Evolutionary conservation across 1,140 invertebrate genomes (phyloP), one percentile per base, ranked within the genome.

Genomic region (Hylaeus volcanicus): DNA sequence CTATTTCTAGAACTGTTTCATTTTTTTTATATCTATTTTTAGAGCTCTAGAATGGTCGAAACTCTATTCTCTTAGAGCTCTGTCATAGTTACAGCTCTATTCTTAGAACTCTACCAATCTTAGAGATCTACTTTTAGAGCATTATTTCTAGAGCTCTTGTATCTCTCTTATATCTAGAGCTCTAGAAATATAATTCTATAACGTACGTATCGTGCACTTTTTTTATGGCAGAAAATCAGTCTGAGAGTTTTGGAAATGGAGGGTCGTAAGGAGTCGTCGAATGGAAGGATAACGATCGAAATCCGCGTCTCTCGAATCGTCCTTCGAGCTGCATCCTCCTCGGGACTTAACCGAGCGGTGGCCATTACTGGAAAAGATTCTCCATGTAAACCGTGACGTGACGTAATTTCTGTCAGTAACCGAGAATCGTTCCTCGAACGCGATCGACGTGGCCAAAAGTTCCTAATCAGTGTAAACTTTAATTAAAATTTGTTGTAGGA

Each of bases 281-380:
- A 11, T 55, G 48, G 66, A 56, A 39, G 55, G 64, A 65, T 53
- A 51, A 65, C 14, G 55, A 66, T 37, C 64, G 66, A 76, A 65
- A 84, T 85, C 82, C 76, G 72, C 83, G 75, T 79, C 76, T 85
- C 83, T 71, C 83, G 82, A 85, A 72, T 85, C 73, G 83, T 85
- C 84, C 84, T 74, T 81, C 83, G 84, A 86, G 84, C 83, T 86
- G 84, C 83, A 60, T 86, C 84, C 83, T 86, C 84, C 77, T 84
- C 84, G 83, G 60, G 58, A 64, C 73, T 53, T n/a, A 58, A 65
- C 61, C 82, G 82, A 84, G 56, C 60, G 72, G 73, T 45, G 39
- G 51, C 63, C 73, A 9, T 53, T 58, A 83, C 84, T 86, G 84
- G 60, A 86, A 83, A 83, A 83, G 51, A 86, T 79, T 26, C 53